These are phyloP conservation scores for Heliornis fulica DNA, from an alignment of 2,113 vertebrate genomes.

Conservation along the genomic window DNA sequence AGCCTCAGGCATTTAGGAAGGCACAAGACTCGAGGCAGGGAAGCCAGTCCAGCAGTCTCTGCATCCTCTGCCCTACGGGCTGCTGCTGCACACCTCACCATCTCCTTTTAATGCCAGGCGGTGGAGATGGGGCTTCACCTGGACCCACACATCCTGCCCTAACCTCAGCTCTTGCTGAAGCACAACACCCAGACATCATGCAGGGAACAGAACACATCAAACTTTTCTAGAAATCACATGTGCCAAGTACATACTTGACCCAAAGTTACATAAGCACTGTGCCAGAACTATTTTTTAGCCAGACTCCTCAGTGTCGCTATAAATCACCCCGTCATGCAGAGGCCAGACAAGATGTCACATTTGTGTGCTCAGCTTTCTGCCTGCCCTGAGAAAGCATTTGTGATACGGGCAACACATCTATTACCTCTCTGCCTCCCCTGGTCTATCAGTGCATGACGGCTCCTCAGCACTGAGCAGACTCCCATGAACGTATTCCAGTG, in stretches of 20 bases:
- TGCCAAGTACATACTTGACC: neutral
- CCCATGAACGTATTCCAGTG: accelerated
- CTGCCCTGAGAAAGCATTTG: neutral
- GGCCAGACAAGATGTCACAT: conserved; percentile 8
- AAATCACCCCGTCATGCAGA: neutral
- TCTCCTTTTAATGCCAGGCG: neutral
- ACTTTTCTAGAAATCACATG: neutral
- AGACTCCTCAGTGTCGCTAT: neutral
- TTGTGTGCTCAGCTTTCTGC: neutral
- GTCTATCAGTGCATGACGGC: neutral
- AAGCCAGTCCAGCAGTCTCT: neutral
- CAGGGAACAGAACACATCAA: neutral
- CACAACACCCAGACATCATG: neutral
- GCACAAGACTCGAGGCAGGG: accelerated
- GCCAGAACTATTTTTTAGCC: conserved; percentile 1
- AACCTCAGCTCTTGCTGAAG: neutral
- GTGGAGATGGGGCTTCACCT: neutral
- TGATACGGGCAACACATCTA: neutral
- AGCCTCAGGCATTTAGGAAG: neutral
- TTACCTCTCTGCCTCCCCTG: neutral
- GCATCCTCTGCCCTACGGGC: neutral
- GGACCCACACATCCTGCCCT: neutral
- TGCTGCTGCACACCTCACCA: neutral
- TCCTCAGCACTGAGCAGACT: neutral
- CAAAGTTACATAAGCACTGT: neutral